A percentile compares a stretch with the other conserved stretches of the same genome.
Evolutionary conservation across 2,888 invertebrate species (phyloP).

Genomic region (Mesochorus sp.): DNA sequence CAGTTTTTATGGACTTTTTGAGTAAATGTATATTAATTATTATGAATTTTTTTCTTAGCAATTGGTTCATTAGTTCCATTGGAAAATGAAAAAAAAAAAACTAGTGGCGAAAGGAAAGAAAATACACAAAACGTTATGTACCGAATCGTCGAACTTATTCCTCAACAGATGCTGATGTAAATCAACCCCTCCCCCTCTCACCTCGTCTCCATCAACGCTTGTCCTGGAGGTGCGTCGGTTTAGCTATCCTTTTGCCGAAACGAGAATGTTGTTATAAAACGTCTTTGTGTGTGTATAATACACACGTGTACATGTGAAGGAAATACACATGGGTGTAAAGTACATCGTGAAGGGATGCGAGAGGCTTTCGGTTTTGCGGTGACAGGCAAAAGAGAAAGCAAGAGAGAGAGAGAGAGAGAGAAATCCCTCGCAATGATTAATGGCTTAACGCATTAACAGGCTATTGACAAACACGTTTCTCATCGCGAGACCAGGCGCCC

Average conservation of each 20-base stretch:
- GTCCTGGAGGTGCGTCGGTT: background rate
- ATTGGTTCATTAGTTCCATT: no score
- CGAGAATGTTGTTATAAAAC: background rate
- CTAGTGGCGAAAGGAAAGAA: background rate
- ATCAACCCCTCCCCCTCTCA: background rate
- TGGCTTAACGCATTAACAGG: conserved; percentile 82
- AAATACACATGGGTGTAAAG: background rate
- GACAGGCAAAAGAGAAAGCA: conserved; percentile 70
- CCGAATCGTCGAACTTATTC: background rate
- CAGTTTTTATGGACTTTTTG: no score
- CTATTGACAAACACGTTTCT: conserved; percentile 82
- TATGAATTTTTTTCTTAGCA: no score
- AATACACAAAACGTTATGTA: background rate
- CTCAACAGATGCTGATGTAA: background rate
- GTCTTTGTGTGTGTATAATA: background rate
- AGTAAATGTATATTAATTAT: no score
- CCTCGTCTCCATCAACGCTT: conserved; percentile 19
- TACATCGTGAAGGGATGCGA: conserved; percentile 61
- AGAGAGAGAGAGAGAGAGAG: conserved; percentile 61
- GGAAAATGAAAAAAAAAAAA: no score
- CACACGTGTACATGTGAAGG: background rate
- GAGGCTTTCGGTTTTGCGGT: conserved; percentile 73
- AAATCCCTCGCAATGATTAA: conserved; percentile 81
- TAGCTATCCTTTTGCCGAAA: conserved; percentile 8
- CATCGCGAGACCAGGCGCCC: conserved; percentile 67